A percentile compares a stretch with the other conserved stretches of the same genome.
Conservation (phyloP, 1,140 invertebrate species). For the Drosophila setifemur region DNA sequence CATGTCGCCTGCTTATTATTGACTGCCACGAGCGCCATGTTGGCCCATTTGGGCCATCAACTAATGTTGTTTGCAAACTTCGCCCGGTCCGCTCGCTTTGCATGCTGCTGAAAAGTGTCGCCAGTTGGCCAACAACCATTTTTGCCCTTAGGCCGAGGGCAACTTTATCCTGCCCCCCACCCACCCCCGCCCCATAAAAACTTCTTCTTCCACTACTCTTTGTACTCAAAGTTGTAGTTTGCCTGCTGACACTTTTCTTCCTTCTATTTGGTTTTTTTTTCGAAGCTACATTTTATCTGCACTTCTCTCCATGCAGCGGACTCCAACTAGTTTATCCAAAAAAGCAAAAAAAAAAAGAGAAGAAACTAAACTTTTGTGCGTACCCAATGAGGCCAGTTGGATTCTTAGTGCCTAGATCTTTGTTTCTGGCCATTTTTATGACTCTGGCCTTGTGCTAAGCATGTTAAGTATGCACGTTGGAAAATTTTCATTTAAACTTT, state of each 20-base stretch:
- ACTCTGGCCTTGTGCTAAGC: conserved; percentile 40
- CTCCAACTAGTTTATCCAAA: neutral
- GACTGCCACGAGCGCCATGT: conserved; percentile 76
- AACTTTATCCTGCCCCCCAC: conserved; percentile 35
- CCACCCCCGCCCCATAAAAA: conserved; percentile 33
- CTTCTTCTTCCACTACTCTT: conserved; percentile 43
- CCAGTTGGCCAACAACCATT: conserved; percentile 43
- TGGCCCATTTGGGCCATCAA: conserved; percentile 77
- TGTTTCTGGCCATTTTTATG: conserved; percentile 49
- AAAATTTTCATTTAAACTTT: conserved; percentile 60
- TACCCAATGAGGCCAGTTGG: conserved; percentile 37
- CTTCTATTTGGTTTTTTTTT: conserved; percentile 41
- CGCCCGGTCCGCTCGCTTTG: conserved; percentile 43
- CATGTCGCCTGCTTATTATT: conserved; percentile 80
- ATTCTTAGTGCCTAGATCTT: conserved; percentile 28
- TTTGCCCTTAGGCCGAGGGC: conserved; percentile 17
- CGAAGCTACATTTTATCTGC: conserved; percentile 61
- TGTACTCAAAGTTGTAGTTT: conserved; percentile 47
- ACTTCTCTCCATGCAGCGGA: conserved; percentile 6
- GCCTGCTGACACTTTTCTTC: conserved; percentile 74
- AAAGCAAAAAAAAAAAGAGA: neutral
- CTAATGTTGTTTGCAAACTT: conserved; percentile 80
- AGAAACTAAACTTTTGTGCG: conserved; percentile 15
- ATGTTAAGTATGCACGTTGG: conserved; percentile 36
- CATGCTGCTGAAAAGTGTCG: conserved; percentile 48